Evolutionary conservation across 2,797 vertebrate genomes (phyloP), one percentile per base, ranked within the genome.

Genomic region (Myotis findleyi): DNA sequence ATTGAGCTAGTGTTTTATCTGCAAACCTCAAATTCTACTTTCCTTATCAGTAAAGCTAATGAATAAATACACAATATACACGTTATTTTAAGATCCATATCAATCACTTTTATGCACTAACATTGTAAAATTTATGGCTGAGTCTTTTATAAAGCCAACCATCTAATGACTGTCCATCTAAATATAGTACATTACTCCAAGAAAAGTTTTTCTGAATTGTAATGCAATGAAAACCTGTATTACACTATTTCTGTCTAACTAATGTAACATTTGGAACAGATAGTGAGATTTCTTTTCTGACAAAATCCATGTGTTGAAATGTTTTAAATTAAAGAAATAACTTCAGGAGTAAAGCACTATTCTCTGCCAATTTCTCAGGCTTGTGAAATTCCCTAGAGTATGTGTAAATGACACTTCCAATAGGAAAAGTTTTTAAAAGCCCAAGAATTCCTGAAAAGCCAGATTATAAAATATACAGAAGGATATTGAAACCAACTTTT

Each of bases 391-490:
- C 96, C 95, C 93, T 72, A 1, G 66, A 95, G 93, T 18, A 79
- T 41, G 23, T 1, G 0, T 41, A 97, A 97, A 87, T 87, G 89
- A 49, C 49, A 91, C 77, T 97, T 95, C 64, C 23, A 1, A 94
- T 90, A 95, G 92, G 16, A 87, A 94, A 33, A 97, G 72, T 96
- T 97, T 96, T 81, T 89, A 86, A 97, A 98, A 98, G 81, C 80
- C 88, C 11, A 89, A 95, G 84, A 92, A 97, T 66, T 69, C 12
- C 68, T 21, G 75, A 96, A 97, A 97, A 97, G 82, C 87, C 87
- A 96, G 94, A 98, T 97, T 93, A 98, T 93, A 98, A 97, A 95
- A 92, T 85, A 76, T 94, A 88, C 80, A 96, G 87, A 97, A 64
- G 3, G 20, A 95, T 95, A 98, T 92, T 95, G 97, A 97, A 97